Percentiles rank a stretch among this genome's conserved stretches.
Conservation (phyloP, 2,113 vertebrate species). For the Rattus rattus region DNA sequence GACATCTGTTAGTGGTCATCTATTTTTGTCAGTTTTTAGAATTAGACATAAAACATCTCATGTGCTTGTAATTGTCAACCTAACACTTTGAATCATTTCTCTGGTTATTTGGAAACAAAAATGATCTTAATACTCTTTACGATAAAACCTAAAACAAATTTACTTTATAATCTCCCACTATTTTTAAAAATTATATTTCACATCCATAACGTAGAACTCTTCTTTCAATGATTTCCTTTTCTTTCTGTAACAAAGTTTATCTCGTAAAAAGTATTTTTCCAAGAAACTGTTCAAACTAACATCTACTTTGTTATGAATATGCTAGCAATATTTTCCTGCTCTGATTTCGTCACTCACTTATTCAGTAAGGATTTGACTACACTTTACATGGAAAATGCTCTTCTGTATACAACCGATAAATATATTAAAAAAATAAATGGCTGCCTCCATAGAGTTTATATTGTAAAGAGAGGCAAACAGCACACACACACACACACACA, state of each 20-base stretch:
- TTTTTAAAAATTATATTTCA: slow-evolving; percentile 33
- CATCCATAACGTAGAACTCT: not conserved
- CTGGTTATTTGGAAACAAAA: slow-evolving; percentile 56
- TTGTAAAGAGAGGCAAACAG: not conserved
- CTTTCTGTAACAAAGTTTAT: slow-evolving; percentile 23
- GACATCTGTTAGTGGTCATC: slow-evolving; percentile 50
- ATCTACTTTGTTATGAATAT: slow-evolving; percentile 45
- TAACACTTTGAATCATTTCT: slow-evolving; percentile 53
- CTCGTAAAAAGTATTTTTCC: slow-evolving; percentile 34
- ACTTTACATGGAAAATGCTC: not conserved
- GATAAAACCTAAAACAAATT: slow-evolving; percentile 58
- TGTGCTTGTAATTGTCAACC: slow-evolving; percentile 46
- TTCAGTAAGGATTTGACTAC: not conserved
- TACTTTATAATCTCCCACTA: slow-evolving; percentile 31
- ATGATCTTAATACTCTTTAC: slow-evolving; percentile 26
- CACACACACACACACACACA: not conserved
- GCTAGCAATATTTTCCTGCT: not conserved
- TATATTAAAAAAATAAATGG: slow-evolving; percentile 1
- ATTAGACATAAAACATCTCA: slow-evolving; percentile 50
- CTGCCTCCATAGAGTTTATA: not conserved
- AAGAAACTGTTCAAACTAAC: slow-evolving; percentile 49
- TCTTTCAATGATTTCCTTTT: not conserved
- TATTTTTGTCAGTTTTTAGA: slow-evolving; percentile 64
- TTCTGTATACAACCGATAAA: not conserved
- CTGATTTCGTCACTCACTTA: not conserved